Evolutionary conservation across 2,113 vertebrate genomes (phyloP), one percentile per base, ranked within the genome.

Genomic region (Grus americana): DNA sequence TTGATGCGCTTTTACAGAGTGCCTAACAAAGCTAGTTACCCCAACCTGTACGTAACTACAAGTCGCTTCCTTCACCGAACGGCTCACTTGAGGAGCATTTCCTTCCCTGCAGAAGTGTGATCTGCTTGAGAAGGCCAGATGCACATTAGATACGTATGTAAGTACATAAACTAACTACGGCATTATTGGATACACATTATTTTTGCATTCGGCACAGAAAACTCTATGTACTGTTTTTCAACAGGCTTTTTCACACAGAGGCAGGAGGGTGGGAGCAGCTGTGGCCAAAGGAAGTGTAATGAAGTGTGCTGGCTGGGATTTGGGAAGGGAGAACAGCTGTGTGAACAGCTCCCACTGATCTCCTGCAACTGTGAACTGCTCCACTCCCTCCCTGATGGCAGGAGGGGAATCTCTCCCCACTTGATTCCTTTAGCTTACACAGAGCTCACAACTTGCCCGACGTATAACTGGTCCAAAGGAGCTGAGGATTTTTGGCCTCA

Each of bases 321-420:
- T 78, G 85, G 80, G 85, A 44, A 27, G 42, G 76, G 71, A 82
- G 81, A 90, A 82, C 74, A 83, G 78, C 72, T 47, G 57, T 38
- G 91, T 21, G 58, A 88, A 81, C 75, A 92, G 80, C 81, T 94
- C 76, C 71, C 76, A 57, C 38, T 2, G 10, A 78, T 30, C 80
- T 15, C 24, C 80, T 58, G 75, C 38, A 86, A 58, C 13, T 49
- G 74, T 3, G 3, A 59, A 36, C 59, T 19, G 24, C 15, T 88
- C 38, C 65, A 27, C 49, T 7, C 42, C 44, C 7, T 18, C 11
- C 14, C 26, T 0, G 7, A 24, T 1, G n/a, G 47, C 67, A 52
- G 79, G 52, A 80, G 20, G 55, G 44, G 32, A 54, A 18, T 40
- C 27, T 19, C 49, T 36, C 22, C 30, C n/a, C 26, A 3, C 14